Conservation (phyloP, 2,888 invertebrate species). For the Limnephilus marmoratus region DNA sequence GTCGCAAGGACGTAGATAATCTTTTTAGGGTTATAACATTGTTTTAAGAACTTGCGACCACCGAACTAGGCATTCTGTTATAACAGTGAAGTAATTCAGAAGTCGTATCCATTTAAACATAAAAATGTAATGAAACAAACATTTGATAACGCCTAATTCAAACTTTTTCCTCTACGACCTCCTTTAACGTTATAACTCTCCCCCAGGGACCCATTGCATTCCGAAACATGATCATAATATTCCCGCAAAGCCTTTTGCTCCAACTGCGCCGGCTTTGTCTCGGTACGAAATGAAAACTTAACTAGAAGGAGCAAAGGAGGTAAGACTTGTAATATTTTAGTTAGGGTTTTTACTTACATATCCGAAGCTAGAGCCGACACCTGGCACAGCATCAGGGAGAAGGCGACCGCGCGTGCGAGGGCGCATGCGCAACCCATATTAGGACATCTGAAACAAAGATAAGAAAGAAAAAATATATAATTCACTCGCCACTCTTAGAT, state of each 20-base stretch:
- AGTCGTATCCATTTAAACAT: neutral
- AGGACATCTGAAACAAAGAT: conserved; percentile 86
- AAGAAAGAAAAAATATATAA: neutral
- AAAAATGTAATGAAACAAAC: neutral
- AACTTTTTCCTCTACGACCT: neutral
- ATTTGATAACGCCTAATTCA: neutral
- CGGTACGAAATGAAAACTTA: neutral
- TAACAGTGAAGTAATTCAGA: neutral
- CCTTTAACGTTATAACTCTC: neutral
- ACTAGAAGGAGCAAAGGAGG: neutral
- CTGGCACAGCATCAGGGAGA: conserved; percentile 79
- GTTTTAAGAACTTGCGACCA: neutral
- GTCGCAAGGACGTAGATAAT: too few relatives aligned
- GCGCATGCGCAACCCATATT: conserved; percentile 94
- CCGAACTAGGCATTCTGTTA: neutral
- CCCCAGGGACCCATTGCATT: neutral
- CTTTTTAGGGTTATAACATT: neutral
- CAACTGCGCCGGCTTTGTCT: neutral
- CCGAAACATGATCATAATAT: neutral
- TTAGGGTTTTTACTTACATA: conserved; percentile 73
- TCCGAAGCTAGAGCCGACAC: conserved; percentile 77
- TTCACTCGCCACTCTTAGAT: too few relatives aligned
- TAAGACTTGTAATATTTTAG: neutral
- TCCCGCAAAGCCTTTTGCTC: neutral
- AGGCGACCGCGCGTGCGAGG: conserved; percentile 84